Evolutionary conservation across 2,113 vertebrate species (phyloP), one percentile per base, ranked within the genome.

Genomic region (Cyprinus carpio): DNA sequence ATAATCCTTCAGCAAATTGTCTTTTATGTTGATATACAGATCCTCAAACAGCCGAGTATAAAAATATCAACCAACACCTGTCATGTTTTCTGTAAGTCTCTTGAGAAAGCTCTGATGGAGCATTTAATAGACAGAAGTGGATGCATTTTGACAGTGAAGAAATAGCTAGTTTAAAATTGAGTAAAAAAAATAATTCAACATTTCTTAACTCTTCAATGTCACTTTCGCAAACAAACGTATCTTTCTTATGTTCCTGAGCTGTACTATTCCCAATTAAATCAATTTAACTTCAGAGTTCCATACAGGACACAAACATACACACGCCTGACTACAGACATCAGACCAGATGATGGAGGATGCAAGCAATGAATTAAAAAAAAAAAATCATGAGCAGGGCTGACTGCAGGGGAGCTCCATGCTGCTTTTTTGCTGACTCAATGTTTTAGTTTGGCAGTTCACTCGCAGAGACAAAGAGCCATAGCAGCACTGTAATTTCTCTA

Each of bases 351-450:
- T 93, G 88, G 90, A 86, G 71, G 88, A 87, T 81, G 91, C 87
- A 91, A 89, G 92, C 86, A 65, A 84, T 82, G 51, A 89, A 93
- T 95, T 91, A 93, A 93, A 93, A 92, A 93, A 87, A 93, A 93
- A 93, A 92, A 93, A 87, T 91, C 92, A 93, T 92, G 92, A 92
- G 87, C 62, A 65, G 88, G 86, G 85, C 90, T 90, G 89, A 81
- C 92, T 90, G 88, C 82, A 87, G 88, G 89, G 88, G 88, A 89
- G 88, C 87, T 91, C 77, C 85, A 81, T 51, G 69, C 84, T 71
- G 83, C 76, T 58, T 90, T 89, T 88, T 56, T 92, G 92, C 92
- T 92, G 91, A 92, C 85, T 91, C 88, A 91, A 89, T 58, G 76
- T 85, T 91, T 85, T 85, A 90, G 82, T 31, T 51, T 72, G 84